These are phyloP conservation scores for Elegia similella DNA, from an alignment of 2,888 invertebrate species.

Conservation along the genomic window DNA sequence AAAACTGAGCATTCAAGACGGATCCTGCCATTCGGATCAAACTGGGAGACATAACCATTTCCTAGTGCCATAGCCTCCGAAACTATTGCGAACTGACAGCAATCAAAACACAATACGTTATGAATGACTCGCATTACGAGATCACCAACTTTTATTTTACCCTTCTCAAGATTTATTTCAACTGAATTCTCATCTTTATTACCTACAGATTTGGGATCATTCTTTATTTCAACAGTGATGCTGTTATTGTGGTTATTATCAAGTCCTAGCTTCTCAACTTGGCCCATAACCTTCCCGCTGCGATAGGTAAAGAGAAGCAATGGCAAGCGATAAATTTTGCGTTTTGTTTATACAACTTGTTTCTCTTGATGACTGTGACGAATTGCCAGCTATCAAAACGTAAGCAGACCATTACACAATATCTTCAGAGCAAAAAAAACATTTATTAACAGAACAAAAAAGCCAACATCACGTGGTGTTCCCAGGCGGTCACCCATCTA, in stretches of 20 bases:
- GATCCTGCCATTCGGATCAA: constrained; percentile 51
- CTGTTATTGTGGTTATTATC: constrained; percentile 18
- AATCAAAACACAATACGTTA: constrained; percentile 81
- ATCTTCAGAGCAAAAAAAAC: neutral
- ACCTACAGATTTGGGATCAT: neutral
- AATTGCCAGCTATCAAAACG: constrained; percentile 6
- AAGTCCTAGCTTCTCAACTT: constrained; percentile 56
- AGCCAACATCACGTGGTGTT: constrained; percentile 67
- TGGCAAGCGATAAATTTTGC: constrained; percentile 49
- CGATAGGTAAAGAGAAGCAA: constrained; percentile 59
- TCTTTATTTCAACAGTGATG: constrained; percentile 11
- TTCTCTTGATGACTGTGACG: constrained; percentile 11
- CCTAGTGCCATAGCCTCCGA: constrained; percentile 50
- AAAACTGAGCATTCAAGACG: constrained; percentile 48
- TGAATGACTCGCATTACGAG: constrained; percentile 68
- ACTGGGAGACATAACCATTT: constrained; percentile 70
- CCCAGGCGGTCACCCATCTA: constrained; percentile 77
- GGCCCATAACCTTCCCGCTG: constrained; percentile 65
- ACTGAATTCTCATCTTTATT: constrained; percentile 27
- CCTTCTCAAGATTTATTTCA: constrained; percentile 12
- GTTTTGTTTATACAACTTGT: constrained; percentile 35
- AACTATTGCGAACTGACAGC: constrained; percentile 67
- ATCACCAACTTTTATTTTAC: constrained; percentile 29
- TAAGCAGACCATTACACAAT: neutral
- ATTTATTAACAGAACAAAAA: constrained; percentile 28